These are phyloP conservation scores for Philereme vetulata DNA, from an alignment of 2,888 invertebrate genomes.

Conservation along the genomic window DNA sequence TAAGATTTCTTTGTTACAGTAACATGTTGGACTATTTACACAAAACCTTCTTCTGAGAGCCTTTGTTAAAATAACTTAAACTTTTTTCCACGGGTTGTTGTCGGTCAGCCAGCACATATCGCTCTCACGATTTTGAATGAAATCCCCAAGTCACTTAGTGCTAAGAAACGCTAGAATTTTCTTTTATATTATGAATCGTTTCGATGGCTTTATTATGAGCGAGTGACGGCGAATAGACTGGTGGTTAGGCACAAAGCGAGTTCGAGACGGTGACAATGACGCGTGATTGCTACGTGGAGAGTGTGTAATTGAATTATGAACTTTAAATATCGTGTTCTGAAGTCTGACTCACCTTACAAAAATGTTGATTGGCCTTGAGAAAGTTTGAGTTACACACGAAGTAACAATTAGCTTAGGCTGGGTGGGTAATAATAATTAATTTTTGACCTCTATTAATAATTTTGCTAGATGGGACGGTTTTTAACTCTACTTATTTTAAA, in stretches of 20 bases:
- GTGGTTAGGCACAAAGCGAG: conserved; percentile 65
- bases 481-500: conserved; percentile 13
- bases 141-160: conserved; percentile 77
- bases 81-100: conserved; percentile 66
- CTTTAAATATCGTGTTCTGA: conserved; percentile 54
- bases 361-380: conserved; percentile 69
- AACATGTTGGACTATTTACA: conserved; percentile 83
- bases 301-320: conserved; percentile 75
- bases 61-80: conserved; percentile 74
- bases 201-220: conserved; percentile 77
- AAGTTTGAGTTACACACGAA: conserved; percentile 31
- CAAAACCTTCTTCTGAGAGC: conserved; percentile 76
- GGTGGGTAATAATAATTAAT: conserved; percentile 2
- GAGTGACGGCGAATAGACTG: conserved; percentile 70
- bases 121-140: conserved; percentile 79
- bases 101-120: conserved; percentile 70
- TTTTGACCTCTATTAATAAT: conserved; percentile 16
- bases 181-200: conserved; percentile 74
- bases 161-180: conserved; percentile 77
- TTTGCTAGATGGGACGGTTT: conserved; percentile 8
- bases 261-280: conserved; percentile 76
- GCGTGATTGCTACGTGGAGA: conserved; percentile 77
- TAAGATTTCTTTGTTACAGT: conserved; percentile 83
- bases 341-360: conserved; percentile 65
- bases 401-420: conserved; percentile 13